Percentiles rank a stretch among this genome's conserved stretches.
Conservation (phyloP, 2,113 vertebrate genomes). For the Rhegmatorhina hoffmannsi region DNA sequence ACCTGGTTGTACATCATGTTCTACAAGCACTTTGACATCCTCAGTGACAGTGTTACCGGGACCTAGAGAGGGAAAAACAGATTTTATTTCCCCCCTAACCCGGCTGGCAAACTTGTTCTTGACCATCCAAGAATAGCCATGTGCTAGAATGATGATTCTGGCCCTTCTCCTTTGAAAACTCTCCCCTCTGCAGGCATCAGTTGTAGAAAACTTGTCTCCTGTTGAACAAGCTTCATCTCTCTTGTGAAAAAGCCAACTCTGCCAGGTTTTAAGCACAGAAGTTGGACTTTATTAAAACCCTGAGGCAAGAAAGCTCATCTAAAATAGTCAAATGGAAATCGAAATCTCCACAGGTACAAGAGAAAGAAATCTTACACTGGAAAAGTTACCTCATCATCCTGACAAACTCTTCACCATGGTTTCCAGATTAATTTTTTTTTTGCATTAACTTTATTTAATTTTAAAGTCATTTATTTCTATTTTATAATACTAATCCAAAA, state of each 20-base stretch:
- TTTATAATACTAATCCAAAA: neutral
- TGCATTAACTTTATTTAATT: neutral
- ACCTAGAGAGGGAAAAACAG: constrained; percentile 65
- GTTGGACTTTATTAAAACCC: neutral
- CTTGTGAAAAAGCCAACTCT: neutral
- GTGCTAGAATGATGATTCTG: neutral
- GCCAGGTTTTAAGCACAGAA: neutral
- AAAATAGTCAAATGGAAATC: neutral
- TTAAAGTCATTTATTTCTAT: neutral
- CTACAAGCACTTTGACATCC: constrained; percentile 89
- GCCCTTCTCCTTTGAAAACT: neutral
- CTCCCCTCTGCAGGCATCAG: neutral
- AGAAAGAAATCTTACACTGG: neutral
- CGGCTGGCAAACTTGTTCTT: neutral
- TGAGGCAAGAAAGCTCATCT: neutral
- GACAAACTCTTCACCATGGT: neutral
- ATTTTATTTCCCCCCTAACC: neutral
- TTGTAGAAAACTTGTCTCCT: neutral
- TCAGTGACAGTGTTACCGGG: constrained; percentile 93
- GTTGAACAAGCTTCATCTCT: neutral
- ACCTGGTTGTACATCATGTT: constrained; percentile 86
- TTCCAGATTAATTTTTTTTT: neutral
- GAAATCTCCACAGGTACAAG: neutral
- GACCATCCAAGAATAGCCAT: neutral
- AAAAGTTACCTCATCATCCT: neutral